Evolutionary conservation across 2,113 vertebrate species (phyloP), one percentile per base, ranked within the genome.

Genomic region (Phycodurus eques): DNA sequence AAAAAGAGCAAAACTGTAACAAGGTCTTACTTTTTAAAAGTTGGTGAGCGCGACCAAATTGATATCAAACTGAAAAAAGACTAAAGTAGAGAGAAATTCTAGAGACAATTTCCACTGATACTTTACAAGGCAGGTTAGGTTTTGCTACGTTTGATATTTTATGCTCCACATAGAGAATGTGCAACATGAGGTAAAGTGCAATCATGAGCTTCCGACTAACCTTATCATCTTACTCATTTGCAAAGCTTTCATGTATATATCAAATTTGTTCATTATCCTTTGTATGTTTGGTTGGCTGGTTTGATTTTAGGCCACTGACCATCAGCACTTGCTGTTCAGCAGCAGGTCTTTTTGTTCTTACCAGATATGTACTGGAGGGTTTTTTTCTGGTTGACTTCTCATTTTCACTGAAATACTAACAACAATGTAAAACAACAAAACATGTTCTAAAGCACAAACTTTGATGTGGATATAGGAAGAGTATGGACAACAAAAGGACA

Each of bases 401-500:
- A 88, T 86, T 90, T 91, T 91, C 84, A 90, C 83, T 85, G 82
- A 88, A 83, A 88, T 86, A 80, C 85, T 68, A 68, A 27, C 8
- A 67, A 67, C 17, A 88, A 81, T 84, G 80, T 79, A 76, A 76
- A 76, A 72, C 62, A 22, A 62, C 68, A 42, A 68, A 77, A 59
- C n/a, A 79, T 87, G 85, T 89, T 91, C 81, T 90, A 86, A 92
- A 92, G 89, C 89, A 91, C 90, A 91, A 89, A 68, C 44, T 3
- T 39, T 39, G 83, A 69, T 84, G 82, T 85, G 79, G 84, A 70
- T 69, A 81, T 75, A 79, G 74, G 70, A 70, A 56, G 64, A 75
- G 68, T 68, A 70, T 73, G 81, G 81, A 88, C 76, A 73, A 72
- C 14, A 42, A 65, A 47, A 49, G 81, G 56, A 85, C 73, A 85